Conservation (phyloP, 1,140 invertebrate species). For the Pseudomyrmex cubaensis region DNA sequence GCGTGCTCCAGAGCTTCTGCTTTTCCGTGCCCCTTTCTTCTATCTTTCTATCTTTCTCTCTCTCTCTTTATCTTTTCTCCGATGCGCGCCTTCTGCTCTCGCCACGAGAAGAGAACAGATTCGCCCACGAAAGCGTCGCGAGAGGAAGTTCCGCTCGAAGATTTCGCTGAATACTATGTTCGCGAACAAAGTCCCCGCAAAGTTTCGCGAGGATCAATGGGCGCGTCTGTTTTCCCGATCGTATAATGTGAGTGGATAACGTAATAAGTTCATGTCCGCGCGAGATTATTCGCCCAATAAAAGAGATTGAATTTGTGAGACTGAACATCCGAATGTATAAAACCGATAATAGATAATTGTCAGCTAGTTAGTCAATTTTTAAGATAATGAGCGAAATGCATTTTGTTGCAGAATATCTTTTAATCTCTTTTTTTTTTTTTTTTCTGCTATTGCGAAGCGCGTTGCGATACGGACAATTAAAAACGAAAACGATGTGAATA, state of each 20-base stretch:
- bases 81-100: neutral
- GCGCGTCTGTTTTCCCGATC: constrained; percentile 36
- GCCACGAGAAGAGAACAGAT: constrained; percentile 29
- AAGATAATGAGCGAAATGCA: too few relatives aligned
- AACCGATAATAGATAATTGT: too few relatives aligned
- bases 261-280: constrained; percentile 23
- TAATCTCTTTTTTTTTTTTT: neutral
- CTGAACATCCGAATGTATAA: too few relatives aligned
- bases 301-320: too few relatives aligned
- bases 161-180: constrained; percentile 61
- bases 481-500: constrained; percentile 45
- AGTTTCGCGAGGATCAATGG: constrained; percentile 35
- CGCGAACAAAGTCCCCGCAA: constrained; percentile 55
- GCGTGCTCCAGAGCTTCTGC: constrained; percentile 48
- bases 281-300: neutral
- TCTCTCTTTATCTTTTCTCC: constrained; percentile 14
- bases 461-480: constrained; percentile 36
- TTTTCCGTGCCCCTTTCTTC: constrained; percentile 31
- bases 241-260: constrained; percentile 13
- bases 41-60: neutral
- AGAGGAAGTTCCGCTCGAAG: constrained; percentile 56
- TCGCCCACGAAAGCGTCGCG: constrained; percentile 41
- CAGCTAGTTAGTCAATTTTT: too few relatives aligned
- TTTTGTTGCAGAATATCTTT: neutral
- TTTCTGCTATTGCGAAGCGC: neutral